phyloP scores from a whole-genome alignment of 2,797 vertebrate genomes.

The Alfaro cultratus region DNA sequence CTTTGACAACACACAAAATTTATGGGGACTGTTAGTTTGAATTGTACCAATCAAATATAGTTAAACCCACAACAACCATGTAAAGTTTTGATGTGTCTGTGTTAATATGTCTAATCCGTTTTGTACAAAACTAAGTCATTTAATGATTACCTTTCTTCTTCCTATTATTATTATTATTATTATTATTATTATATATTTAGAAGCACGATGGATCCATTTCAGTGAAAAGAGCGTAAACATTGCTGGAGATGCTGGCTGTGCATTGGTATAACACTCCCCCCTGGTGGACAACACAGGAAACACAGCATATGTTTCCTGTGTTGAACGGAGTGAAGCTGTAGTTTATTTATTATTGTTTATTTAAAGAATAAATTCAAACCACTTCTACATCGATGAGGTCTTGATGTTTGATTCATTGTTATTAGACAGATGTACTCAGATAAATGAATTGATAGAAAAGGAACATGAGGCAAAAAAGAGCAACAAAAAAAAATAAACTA shows the following conservation, averaged over 20 bases:
- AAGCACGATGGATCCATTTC: background rate
- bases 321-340: background rate
- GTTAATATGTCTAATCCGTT: background rate
- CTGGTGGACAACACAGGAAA: conserved; percentile 52
- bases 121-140: background rate
- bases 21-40: background rate
- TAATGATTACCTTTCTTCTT: background rate
- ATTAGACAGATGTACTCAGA: background rate
- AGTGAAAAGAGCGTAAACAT: background rate
- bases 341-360: background rate
- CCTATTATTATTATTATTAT: background rate
- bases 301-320: background rate
- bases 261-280: conserved; percentile 36
- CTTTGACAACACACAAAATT: background rate
- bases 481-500: background rate
- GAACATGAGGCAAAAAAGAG: background rate
- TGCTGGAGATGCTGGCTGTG: background rate
- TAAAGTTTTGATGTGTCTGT: background rate
- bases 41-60: background rate
- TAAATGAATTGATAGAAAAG: background rate
- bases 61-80: background rate
- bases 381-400: background rate
- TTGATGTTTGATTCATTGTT: background rate
- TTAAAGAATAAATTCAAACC: background rate
- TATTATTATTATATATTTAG: background rate